phyloP scores from a whole-genome alignment of 2,888 invertebrate genomes.

The Suillia variegata region DNA sequence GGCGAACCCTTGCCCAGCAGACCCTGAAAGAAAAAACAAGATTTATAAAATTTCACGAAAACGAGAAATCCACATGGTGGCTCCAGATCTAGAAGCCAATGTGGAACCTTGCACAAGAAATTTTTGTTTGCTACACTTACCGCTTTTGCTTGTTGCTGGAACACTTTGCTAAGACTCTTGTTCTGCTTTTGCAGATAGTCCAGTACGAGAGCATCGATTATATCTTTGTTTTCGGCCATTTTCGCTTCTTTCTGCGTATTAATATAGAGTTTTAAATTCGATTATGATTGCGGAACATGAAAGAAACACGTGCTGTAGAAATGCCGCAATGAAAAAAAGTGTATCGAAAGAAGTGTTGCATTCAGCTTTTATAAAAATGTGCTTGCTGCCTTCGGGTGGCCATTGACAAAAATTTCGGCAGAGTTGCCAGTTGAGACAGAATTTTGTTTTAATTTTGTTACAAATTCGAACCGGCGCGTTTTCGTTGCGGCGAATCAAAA shows the following conservation, averaged over 20 bases:
- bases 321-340: too few species aligned
- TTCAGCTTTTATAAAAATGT: too few species aligned
- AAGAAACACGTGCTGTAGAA: too few species aligned
- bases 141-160: slow-evolving; percentile 74
- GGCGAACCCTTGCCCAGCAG: slow-evolving; percentile 70
- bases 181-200: slow-evolving; percentile 71
- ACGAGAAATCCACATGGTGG: slow-evolving; percentile 37
- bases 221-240: slow-evolving; percentile 63
- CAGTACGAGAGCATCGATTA: slow-evolving; percentile 67
- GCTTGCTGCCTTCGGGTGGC: too few species aligned
- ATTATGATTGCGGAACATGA: too few species aligned
- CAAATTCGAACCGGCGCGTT: too few species aligned
- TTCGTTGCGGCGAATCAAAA: too few species aligned
- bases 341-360: too few species aligned
- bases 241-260: slow-evolving; percentile 20
- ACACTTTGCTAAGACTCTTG: slow-evolving; percentile 71
- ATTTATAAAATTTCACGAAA: background rate
- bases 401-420: too few species aligned
- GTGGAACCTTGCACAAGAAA: too few species aligned
- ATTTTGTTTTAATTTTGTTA: too few species aligned
- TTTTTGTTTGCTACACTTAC: slow-evolving; percentile 64
- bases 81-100: background rate
- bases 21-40: slow-evolving; percentile 63
- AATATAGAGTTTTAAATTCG: background rate
- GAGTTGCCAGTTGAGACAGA: too few species aligned